A percentile compares a stretch with the other conserved stretches of the same genome.
Evolutionary conservation across 2,797 vertebrate genomes (phyloP).

Genomic region (Alexandromys oeconomus): DNA sequence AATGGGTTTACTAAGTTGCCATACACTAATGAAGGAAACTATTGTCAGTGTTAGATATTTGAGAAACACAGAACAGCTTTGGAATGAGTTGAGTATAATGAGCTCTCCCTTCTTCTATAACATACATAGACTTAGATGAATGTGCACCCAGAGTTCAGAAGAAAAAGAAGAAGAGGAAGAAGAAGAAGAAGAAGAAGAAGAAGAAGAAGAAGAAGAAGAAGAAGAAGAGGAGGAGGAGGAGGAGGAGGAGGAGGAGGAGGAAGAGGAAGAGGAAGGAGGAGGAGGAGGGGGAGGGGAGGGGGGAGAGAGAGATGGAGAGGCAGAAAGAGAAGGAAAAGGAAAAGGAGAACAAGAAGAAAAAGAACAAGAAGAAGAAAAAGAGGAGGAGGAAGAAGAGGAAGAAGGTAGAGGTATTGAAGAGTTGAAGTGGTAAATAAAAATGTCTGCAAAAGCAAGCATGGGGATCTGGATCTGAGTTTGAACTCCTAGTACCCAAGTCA

Average conservation of each 20-base stretch:
- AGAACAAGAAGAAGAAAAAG: too few species aligned
- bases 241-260: too few species aligned
- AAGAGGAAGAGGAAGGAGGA: too few species aligned
- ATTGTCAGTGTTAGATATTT: background rate
- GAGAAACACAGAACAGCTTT: background rate
- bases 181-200: too few species aligned
- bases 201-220: too few species aligned
- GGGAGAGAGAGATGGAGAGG: too few species aligned
- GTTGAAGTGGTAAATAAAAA: background rate
- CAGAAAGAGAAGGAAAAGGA: too few species aligned
- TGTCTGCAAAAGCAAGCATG: background rate
- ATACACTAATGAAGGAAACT: background rate
- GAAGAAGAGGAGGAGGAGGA: rapidly evolving
- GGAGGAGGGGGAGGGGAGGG: too few species aligned
- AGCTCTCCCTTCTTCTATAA: background rate
- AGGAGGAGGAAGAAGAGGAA: too few species aligned
- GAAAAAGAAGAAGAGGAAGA: too few species aligned
- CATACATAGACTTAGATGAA: background rate
- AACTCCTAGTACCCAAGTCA: background rate
- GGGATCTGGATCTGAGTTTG: background rate
- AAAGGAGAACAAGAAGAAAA: too few species aligned
- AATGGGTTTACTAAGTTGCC: background rate
- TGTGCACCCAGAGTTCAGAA: background rate
- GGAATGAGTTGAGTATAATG: background rate
- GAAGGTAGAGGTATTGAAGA: background rate